Base-by-base conservation (phyloP, 2,113 vertebrate species). In the Ictidomys tridecemlineatus region DNA sequence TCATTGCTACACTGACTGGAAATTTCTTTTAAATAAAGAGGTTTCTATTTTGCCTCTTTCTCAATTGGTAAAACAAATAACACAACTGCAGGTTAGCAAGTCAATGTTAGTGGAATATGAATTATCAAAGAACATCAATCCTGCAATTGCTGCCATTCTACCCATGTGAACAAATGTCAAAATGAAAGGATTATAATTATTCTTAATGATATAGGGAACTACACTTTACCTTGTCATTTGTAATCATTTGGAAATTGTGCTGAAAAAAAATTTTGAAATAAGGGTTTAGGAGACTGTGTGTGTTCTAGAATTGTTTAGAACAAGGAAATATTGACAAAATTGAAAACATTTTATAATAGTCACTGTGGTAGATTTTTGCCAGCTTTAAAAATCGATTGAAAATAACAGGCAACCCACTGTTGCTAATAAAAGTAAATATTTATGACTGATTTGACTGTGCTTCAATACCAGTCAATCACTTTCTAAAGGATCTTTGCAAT, bases 371-470 rank as follows among this genome's bases (percentile, higher is more conserved):
- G 98, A 98, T 98, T 99, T 98, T 98, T 98, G 94, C 98, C 98
- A 98, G 98, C 98, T 98, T 98, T 99, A 99, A 99, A 98, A 99
- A 99, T 99, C 99, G 99, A 99, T 99, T 96, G 96, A 84, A 99
- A 99, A 99, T 99, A 99, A 99, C 99, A 99, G 99, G 99, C 99
- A 99, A 98, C 98, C 98, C 99, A 99, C 99, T 99, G 99, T 99
- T 99, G 99, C 98, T 99, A 99, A 99, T 99, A 99, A 98, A 99
- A 99, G 99, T 99, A 99, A 99, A 99, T 99, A 99, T 99, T 99
- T 99, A 99, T 99, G 99, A 99, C 99, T 99, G 99, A 99, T 99
- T 99, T 99, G 99, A 99, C 99, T 99, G 98, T 99, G 99, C 99
- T 99, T 99, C 99, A 99, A 99, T 99, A 99, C 99, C 98, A 99